Conservation (phyloP, 2,113 vertebrate species). For the Puma concolor region DNA sequence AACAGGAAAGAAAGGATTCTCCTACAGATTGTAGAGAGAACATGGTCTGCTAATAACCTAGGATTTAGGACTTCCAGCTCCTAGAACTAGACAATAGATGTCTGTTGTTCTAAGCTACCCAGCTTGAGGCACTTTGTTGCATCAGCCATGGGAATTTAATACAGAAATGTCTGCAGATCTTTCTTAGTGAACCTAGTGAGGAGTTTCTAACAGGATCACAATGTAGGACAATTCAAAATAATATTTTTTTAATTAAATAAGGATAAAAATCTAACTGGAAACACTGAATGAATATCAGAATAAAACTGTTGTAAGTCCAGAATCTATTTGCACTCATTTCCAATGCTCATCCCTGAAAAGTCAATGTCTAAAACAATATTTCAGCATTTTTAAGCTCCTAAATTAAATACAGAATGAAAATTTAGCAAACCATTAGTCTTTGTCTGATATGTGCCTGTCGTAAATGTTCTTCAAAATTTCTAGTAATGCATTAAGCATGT, state of each 20-base stretch:
- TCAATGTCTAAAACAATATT: neutral
- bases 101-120: neutral
- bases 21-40: neutral
- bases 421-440: neutral
- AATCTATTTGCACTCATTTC: neutral
- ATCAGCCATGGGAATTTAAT: neutral
- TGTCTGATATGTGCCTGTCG: neutral
- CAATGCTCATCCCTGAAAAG: neutral
- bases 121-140: neutral
- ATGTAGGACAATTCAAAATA: neutral
- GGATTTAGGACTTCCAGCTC: neutral
- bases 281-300: neutral
- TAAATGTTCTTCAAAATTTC: neutral
- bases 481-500: neutral
- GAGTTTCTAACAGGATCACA: neutral
- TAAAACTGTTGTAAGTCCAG: neutral
- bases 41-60: neutral
- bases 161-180: neutral
- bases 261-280: conserved; percentile 18
- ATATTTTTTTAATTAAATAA: neutral
- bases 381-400: neutral
- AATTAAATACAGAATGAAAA: neutral
- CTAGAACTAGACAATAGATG: neutral
- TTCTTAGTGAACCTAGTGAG: neutral
- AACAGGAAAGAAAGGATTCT: neutral